Evolutionary conservation across 2,113 vertebrate genomes (phyloP), one percentile per base, ranked within the genome.

Genomic region (Equus quagga): DNA sequence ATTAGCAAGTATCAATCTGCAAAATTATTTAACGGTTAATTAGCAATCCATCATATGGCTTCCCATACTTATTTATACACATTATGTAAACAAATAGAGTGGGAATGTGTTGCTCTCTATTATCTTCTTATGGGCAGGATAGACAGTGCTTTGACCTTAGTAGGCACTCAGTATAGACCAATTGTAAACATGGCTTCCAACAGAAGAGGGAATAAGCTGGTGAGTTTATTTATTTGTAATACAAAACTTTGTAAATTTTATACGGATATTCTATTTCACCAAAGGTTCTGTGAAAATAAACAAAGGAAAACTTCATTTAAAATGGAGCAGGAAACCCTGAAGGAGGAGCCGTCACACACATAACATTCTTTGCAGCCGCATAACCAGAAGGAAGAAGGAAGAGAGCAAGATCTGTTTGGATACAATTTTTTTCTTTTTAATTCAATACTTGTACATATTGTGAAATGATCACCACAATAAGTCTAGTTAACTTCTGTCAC

Each of bases 21-120:
- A 92, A 92, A 83, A 94, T 70, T 13, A 87, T 54, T 89, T 82
- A 94, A 81, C 87, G 36, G 21, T 89, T 97, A 89, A 96, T 89
- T 92, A 96, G 26, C 51, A 89, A 82, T 94, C 19, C 33, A 91
- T 94, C 60, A 79, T 88, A 83, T 70, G 64, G 28, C 44, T 93
- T 3, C 49, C 79, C 64, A 64, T 93, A 88, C n/a, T 85, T 95
- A 49, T 80, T 83, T 95, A 73, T n/a, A 82, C 2, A 89, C 9
- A 49, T 78, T 80, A 49, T 28, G 58, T 33, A 81, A 92, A 96
- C 78, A 95, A 41, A 95, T 76, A 76, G 5, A 44, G 23, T 54
- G 21, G 2, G 1, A 1, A 19, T 89, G 23, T 93, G 26, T 83
- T 81, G 62, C 76, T 94, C 56, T 13, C 3, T 44, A 33, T 82